A percentile compares a stretch with the other conserved stretches of the same genome.
Conservation (phyloP, 2,113 vertebrate species). For the Chionis minor region DNA sequence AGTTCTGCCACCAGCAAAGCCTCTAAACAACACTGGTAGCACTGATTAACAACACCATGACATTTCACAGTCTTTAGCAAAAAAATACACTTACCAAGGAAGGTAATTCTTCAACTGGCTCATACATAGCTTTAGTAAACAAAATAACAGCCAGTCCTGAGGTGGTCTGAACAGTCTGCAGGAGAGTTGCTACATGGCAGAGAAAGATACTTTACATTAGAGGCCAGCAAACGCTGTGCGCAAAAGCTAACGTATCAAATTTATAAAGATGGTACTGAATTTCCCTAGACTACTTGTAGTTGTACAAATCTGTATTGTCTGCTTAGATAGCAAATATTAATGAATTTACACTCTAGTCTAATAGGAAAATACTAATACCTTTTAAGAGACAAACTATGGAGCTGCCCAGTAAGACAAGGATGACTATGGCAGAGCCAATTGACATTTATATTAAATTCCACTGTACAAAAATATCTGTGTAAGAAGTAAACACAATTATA, state of each 20-base stretch:
- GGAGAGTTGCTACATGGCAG: conserved; percentile 77
- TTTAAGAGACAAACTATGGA: background rate
- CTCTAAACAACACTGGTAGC: background rate
- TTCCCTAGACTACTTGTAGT: background rate
- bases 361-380: background rate
- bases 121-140: conserved; percentile 82
- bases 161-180: conserved; percentile 89
- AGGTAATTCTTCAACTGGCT: conserved; percentile 78
- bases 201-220: background rate
- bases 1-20: background rate
- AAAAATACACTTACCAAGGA: conserved; percentile 79
- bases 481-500: background rate
- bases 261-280: background rate
- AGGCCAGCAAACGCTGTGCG: background rate
- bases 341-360: background rate
- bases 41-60: background rate
- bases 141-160: conserved; percentile 89
- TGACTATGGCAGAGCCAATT: background rate
- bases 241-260: background rate
- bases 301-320: background rate
- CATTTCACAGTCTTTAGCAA: background rate
- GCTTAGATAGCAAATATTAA: background rate
- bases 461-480: background rate
- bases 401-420: background rate
- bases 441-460: background rate